Percentiles rank a stretch among this genome's conserved stretches.
Evolutionary conservation across 2,797 vertebrate species (phyloP).

Genomic region (Lutjanus campechanus): DNA sequence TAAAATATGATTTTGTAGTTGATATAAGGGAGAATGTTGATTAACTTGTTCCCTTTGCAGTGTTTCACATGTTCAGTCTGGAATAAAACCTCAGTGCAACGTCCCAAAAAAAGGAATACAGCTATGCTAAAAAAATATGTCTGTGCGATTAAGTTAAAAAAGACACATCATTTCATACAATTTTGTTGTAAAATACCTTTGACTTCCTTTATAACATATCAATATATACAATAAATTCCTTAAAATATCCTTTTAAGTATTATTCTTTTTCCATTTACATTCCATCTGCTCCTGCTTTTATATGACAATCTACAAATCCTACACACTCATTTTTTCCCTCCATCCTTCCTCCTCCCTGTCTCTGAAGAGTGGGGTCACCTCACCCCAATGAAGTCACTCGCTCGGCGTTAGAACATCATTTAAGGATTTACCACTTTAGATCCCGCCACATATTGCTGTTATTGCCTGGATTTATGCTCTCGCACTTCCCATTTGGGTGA

Average conservation of each 20-base stretch:
- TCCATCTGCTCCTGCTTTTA: slow-evolving; percentile 20
- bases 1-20: too few relatives aligned
- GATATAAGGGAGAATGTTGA: too few relatives aligned
- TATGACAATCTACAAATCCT: slow-evolving; percentile 25
- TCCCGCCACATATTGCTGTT: slow-evolving; percentile 77
- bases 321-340: slow-evolving; percentile 8
- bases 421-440: slow-evolving; percentile 74
- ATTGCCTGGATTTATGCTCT: slow-evolving; percentile 82
- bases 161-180: background rate
- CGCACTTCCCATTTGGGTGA: slow-evolving; percentile 73
- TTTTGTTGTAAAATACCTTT: background rate
- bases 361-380: slow-evolving; percentile 68
- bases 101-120: background rate
- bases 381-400: slow-evolving; percentile 73
- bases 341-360: slow-evolving; percentile 13
- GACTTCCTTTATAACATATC: background rate
- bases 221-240: background rate
- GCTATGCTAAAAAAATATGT: background rate
- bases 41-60: too few relatives aligned
- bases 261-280: slow-evolving; percentile 10
- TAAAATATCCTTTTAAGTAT: background rate
- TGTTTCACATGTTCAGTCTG: background rate
- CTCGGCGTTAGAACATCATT: slow-evolving; percentile 73
- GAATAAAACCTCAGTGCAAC: background rate
- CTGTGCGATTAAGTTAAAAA: background rate